Conservation (phyloP, 1,140 invertebrate species). For the Akabosia matsudoensis region DNA sequence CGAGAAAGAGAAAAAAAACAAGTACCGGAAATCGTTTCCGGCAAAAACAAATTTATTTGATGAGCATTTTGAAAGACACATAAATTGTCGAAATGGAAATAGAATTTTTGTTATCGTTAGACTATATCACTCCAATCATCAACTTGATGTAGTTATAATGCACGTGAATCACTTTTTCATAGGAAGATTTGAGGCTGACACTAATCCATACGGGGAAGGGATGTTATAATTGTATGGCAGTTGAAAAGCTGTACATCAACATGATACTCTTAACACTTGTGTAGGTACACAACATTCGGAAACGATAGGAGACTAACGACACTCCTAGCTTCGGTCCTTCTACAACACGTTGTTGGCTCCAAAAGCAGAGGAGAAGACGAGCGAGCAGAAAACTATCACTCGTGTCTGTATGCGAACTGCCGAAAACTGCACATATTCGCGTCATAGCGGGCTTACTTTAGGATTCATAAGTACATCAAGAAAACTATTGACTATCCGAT, state of each 20-base stretch:
- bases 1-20: too few relatives aligned
- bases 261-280: background rate
- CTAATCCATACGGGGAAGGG: too few relatives aligned
- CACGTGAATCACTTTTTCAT: too few relatives aligned
- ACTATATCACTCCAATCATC: too few relatives aligned
- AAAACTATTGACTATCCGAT: background rate
- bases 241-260: background rate
- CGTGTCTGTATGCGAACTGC: background rate
- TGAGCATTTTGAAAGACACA: too few relatives aligned
- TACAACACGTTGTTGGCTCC: background rate
- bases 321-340: background rate
- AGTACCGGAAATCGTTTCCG: too few relatives aligned
- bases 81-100: too few relatives aligned
- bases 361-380: background rate
- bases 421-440: background rate
- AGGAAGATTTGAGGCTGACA: too few relatives aligned
- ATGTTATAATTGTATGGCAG: too few relatives aligned
- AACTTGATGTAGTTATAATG: too few relatives aligned
- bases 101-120: too few relatives aligned
- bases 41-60: too few relatives aligned
- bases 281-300: background rate
- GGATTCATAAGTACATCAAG: background rate
- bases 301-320: constrained; percentile 11
- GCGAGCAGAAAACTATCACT: background rate
- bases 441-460: background rate